Percentiles rank a stretch among this genome's conserved stretches.
Evolutionary conservation across 2,797 vertebrate genomes (phyloP).

Genomic region (Acrocephalus scirpaceus): DNA sequence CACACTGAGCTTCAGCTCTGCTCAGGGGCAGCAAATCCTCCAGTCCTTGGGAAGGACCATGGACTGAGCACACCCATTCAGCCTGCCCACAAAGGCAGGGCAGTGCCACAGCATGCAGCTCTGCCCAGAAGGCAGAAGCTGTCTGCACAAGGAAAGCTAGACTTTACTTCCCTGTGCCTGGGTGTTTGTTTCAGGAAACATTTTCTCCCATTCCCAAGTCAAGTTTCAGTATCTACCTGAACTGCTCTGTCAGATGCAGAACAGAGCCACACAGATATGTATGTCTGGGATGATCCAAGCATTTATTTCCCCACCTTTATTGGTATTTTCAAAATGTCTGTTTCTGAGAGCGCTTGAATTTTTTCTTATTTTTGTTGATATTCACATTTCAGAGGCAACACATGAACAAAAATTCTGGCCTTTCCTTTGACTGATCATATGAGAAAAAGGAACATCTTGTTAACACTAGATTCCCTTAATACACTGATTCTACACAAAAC

Average conservation of each 20-base stretch:
- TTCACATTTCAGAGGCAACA: background rate
- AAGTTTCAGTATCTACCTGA: background rate
- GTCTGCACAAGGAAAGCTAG: background rate
- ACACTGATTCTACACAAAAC: background rate
- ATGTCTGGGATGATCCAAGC: background rate
- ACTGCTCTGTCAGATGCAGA: background rate
- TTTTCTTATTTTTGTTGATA: background rate
- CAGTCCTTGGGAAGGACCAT: background rate
- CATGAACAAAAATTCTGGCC: background rate
- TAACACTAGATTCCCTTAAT: background rate
- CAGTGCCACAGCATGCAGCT: background rate
- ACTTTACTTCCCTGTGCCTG: background rate
- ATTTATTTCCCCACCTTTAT: background rate
- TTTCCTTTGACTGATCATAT: background rate
- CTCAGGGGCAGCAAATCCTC: background rate
- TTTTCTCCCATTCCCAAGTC: background rate
- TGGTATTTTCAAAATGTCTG: background rate
- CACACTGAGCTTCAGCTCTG: background rate
- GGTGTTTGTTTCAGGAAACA: background rate
- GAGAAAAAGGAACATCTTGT: background rate
- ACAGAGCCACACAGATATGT: background rate
- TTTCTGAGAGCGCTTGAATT: background rate
- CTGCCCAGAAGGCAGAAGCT: background rate
- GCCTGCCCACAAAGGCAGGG: background rate
- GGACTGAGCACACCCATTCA: accelerated